Evolutionary conservation across 2,888 invertebrate genomes (phyloP).

Genomic region (Trissolcus japonicus): DNA sequence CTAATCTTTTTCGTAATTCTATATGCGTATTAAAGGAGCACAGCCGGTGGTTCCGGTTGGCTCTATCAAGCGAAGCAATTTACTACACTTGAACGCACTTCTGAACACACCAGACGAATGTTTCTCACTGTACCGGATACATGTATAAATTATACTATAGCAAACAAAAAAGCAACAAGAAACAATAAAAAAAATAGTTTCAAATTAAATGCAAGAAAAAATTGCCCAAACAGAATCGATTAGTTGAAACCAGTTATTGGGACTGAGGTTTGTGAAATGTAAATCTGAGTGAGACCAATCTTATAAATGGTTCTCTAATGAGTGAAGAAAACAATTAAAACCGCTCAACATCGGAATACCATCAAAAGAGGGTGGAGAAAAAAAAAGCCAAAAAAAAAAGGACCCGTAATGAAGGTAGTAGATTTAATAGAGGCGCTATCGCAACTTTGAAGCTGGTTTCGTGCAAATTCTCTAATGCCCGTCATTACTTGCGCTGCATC

Average conservation of each 20-base stretch:
- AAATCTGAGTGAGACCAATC: background rate
- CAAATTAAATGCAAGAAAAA: no score
- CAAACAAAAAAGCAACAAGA: background rate
- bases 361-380: background rate
- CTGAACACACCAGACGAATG: slow-evolving; percentile 17
- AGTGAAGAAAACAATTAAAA: background rate
- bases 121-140: slow-evolving; percentile 21
- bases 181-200: no score
- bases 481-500: slow-evolving; percentile 45
- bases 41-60: slow-evolving; percentile 40
- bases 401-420: slow-evolving; percentile 16
- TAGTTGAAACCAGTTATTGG: no score
- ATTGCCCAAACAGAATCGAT: no score
- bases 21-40: slow-evolving; percentile 47
- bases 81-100: slow-evolving; percentile 48
- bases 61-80: slow-evolving; percentile 36
- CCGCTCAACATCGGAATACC: background rate
- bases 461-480: slow-evolving; percentile 52
- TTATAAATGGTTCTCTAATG: background rate
- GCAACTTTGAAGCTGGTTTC: slow-evolving; percentile 35
- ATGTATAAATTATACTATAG: slow-evolving; percentile 14
- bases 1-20: slow-evolving; percentile 45
- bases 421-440: slow-evolving; percentile 53
- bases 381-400: slow-evolving; percentile 6
- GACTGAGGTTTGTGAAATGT: no score